Percentiles rank a stretch among this genome's conserved stretches.
These are phyloP conservation scores for Xanthorhoe spadicearia DNA, from an alignment of 2,888 invertebrate genomes.

Conservation along the genomic window DNA sequence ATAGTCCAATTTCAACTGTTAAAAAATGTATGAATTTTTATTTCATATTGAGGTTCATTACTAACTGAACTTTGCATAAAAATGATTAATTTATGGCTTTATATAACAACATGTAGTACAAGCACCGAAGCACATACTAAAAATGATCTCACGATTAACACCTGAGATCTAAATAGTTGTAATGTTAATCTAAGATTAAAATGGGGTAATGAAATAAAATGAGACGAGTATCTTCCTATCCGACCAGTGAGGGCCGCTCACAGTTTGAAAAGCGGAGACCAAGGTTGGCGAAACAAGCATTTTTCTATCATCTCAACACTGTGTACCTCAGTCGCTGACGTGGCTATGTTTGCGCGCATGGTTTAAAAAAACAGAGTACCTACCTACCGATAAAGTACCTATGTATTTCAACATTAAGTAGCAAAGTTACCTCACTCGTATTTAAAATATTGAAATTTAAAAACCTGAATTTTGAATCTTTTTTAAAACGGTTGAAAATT, in stretches of 20 bases:
- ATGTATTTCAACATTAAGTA: neutral
- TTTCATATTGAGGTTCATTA: neutral
- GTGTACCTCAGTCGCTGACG: neutral
- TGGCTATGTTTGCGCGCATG: neutral
- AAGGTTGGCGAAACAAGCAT: slow-evolving; percentile 6
- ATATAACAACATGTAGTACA: neutral
- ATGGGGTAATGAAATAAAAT: slow-evolving; percentile 29
- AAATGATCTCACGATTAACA: too few relatives aligned
- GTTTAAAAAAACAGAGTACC: neutral
- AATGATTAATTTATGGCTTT: neutral
- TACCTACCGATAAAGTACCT: too few relatives aligned
- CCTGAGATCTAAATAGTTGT: too few relatives aligned
- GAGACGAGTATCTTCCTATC: slow-evolving; percentile 14
- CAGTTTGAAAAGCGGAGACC: slow-evolving; percentile 24
- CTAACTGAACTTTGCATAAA: neutral
- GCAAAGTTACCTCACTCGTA: too few relatives aligned
- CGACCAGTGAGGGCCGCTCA: slow-evolving; percentile 21
- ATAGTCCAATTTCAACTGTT: too few relatives aligned
- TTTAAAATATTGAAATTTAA: too few relatives aligned
- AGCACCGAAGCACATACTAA: too few relatives aligned
- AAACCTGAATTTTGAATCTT: too few relatives aligned
- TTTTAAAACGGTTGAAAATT: neutral
- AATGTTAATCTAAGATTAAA: slow-evolving; percentile 2
- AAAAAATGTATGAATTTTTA: too few relatives aligned
- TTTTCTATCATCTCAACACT: neutral